phyloP scores from a whole-genome alignment of 2,888 invertebrate species.

The Tupiocoris notatus region DNA sequence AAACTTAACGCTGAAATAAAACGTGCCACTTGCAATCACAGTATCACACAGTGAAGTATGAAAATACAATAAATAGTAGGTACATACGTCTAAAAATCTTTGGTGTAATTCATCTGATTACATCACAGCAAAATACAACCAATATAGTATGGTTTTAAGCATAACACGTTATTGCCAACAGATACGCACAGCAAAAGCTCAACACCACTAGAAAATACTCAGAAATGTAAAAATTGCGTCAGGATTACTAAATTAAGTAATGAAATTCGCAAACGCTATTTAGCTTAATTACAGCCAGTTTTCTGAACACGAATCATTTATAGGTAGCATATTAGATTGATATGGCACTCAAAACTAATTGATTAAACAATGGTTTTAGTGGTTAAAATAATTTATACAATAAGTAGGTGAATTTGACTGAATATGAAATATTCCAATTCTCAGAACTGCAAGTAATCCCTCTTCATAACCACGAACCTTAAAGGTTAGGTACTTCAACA shows the following conservation, averaged over 20 bases:
- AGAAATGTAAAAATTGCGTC: neutral
- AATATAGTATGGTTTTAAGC: neutral
- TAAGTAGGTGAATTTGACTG: too few relatives aligned
- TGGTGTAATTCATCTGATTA: constrained; percentile 25
- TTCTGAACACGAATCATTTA: neutral
- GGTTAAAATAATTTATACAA: too few relatives aligned
- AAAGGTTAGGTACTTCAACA: too few relatives aligned
- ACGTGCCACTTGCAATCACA: neutral
- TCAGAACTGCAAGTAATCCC: too few relatives aligned
- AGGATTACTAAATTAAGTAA: too few relatives aligned
- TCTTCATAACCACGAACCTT: too few relatives aligned
- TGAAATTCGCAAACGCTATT: neutral
- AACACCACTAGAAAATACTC: neutral
- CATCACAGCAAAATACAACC: constrained; percentile 17
- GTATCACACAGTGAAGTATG: neutral
- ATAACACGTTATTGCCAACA: neutral
- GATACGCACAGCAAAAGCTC: neutral
- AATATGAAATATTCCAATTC: too few relatives aligned
- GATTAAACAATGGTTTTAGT: too few relatives aligned
- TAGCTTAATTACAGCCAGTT: neutral
- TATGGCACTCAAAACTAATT: neutral
- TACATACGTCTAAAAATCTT: constrained; percentile 21
- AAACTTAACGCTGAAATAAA: neutral
- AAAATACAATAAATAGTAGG: neutral
- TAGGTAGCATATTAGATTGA: too few relatives aligned